Base-by-base conservation (phyloP, 2,797 vertebrate genomes). In the Myripristis murdjan region DNA sequence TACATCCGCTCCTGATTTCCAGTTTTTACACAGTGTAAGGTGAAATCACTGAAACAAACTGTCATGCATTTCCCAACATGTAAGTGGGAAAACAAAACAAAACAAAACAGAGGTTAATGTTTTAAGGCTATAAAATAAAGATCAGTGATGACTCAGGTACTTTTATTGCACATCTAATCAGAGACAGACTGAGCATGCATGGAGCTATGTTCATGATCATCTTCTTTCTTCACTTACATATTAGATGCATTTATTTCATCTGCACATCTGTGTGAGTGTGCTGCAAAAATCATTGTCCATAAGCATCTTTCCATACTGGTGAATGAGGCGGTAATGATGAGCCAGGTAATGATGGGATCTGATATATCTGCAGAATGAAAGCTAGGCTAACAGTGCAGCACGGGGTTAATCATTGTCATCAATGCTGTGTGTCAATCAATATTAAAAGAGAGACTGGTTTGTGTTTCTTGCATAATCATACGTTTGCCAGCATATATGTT, bases 321-420 rank as follows among this genome's bases (percentile, higher is more conserved):
- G 4, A 2, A 14, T 23, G 14, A 15, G 43, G 14, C 3, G 43
- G 14, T 14, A 43, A 39, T 15, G 39, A 43, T 43, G 15, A 43
- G 15, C 12, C 15, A 43, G 15, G 15, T 43, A 39, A n/a, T n/a
- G n/a, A n/a, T n/a, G n/a, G n/a, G n/a, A n/a, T n/a, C n/a, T 33
- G 51, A 47, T 48, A 8, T 20, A 18, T 14, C 35, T 20, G 18
- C 14, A 7, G 35, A 23, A 20, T 23, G 18, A 41, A 18, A 15
- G 18, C n/a, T 22, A 33, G n/a, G 9, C 14, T 39, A 7, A 46
- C 3, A 28, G 37, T 47, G 23, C 37, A 46, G 73, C 80, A 41
- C 73, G 77, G 61, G 33, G 77, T 84, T 82, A 81, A 87, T 87
- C 43, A 89, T 73, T 84, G 67, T 65, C 64, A 41, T 65, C 15